A percentile compares a stretch with the other conserved stretches of the same genome.
Conservation (phyloP, 2,888 invertebrate species). For the Thymelicus acteon region DNA sequence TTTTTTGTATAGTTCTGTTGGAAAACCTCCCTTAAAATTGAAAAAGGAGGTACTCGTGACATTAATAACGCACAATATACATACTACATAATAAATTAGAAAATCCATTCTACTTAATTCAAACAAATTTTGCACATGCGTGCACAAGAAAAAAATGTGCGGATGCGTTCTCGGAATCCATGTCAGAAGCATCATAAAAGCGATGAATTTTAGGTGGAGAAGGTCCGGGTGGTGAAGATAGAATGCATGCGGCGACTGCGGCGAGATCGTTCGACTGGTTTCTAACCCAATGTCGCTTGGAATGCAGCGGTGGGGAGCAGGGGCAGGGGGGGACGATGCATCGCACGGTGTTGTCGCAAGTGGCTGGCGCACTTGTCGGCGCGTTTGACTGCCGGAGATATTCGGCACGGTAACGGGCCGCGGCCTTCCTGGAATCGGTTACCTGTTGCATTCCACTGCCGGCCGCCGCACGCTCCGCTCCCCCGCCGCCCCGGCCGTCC, state of each 20-base stretch:
- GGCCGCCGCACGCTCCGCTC: slow-evolving; percentile 55
- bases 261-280: slow-evolving; percentile 75
- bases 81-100: neutral
- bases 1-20: too few relatives aligned
- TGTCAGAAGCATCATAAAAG: slow-evolving; percentile 43
- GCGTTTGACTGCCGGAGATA: slow-evolving; percentile 83
- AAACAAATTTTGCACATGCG: slow-evolving; percentile 26
- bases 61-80: too few relatives aligned
- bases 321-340: slow-evolving; percentile 56
- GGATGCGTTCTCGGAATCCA: slow-evolving; percentile 46
- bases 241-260: slow-evolving; percentile 54
- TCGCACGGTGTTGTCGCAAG: slow-evolving; percentile 81
- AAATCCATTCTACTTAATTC: slow-evolving; percentile 18
- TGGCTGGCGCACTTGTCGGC: slow-evolving; percentile 83
- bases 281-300: slow-evolving; percentile 81
- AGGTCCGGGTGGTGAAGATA: slow-evolving; percentile 60
- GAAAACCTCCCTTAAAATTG: too few relatives aligned
- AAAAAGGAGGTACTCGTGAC: too few relatives aligned
- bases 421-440: slow-evolving; percentile 84
- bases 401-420: slow-evolving; percentile 84
- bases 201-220: slow-evolving; percentile 52
- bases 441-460: slow-evolving; percentile 83
- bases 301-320: slow-evolving; percentile 65
- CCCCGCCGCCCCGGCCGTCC: slow-evolving; percentile 43
- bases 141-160: slow-evolving; percentile 33